Evolutionary conservation across 2,797 vertebrate species (phyloP).

Genomic region (Intellagama lesueurii): DNA sequence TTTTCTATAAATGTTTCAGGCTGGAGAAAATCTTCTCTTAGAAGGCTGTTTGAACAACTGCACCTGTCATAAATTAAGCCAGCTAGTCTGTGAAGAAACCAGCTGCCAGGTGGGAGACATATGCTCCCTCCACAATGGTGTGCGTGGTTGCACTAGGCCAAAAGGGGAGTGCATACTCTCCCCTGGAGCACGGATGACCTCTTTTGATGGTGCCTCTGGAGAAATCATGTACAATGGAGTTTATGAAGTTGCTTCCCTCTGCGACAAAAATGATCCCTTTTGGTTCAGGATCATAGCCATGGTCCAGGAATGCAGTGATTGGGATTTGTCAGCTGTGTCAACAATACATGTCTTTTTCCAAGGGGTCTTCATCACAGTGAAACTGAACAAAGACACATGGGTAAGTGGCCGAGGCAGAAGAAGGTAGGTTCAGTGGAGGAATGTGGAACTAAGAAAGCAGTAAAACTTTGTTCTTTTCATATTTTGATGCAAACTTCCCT

Average conservation of each 20-base stretch:
- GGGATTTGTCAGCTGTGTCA: conserved; percentile 6
- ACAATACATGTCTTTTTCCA: conserved; percentile 75
- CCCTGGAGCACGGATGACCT: conserved; percentile 61
- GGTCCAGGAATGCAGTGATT: conserved; percentile 64
- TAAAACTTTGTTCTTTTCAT: not conserved
- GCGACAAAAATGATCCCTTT: conserved; percentile 42
- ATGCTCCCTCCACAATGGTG: conserved; percentile 73
- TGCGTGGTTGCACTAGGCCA: conserved; percentile 71
- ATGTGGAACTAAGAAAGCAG: not conserved
- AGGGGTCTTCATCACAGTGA: conserved; percentile 74
- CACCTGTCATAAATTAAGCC: conserved; percentile 71
- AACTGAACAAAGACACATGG: conserved; percentile 73
- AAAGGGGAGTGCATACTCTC: conserved; percentile 72
- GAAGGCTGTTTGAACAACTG: conserved; percentile 76
- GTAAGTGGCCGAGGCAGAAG: conserved; percentile 66
- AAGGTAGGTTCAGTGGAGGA: no score
- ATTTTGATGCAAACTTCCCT: not conserved
- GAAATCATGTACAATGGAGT: conserved; percentile 61
- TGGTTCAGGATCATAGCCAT: conserved; percentile 84
- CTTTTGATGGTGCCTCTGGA: conserved; percentile 79
- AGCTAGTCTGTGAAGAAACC: not conserved
- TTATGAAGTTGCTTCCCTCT: conserved; percentile 78
- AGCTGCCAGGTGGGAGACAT: conserved; percentile 66
- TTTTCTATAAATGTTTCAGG: not conserved
- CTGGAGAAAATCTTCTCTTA: conserved; percentile 25